Evolutionary conservation across 2,113 vertebrate species (phyloP).

Genomic region (Cyanoramphus novaezelandiae): DNA sequence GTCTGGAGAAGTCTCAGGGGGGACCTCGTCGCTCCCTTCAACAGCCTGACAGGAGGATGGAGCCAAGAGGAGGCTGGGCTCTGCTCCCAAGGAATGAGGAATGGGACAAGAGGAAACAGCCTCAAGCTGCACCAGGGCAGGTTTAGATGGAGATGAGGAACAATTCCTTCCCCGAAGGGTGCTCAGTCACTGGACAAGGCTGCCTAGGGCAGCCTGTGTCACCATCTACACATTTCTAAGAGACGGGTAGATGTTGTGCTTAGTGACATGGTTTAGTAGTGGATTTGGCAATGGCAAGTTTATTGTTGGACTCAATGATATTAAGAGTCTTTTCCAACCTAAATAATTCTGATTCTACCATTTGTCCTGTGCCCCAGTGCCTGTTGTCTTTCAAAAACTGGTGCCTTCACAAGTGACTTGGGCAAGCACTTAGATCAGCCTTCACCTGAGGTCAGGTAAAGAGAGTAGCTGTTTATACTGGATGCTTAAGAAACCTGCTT

Average conservation of each 20-base stretch:
- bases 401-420: background rate
- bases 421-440: background rate
- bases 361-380: background rate
- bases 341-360: background rate
- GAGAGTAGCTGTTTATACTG: background rate
- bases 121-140: background rate
- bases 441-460: background rate
- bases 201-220: background rate
- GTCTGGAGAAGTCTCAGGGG: background rate
- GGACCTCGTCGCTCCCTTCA: background rate
- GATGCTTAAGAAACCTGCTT: background rate
- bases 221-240: background rate
- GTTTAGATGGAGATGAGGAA: background rate
- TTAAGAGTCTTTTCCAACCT: background rate
- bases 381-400: background rate
- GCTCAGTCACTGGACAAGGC: background rate
- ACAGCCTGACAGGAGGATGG: background rate
- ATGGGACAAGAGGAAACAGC: background rate
- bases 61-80: fast-evolving
- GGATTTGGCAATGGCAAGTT: background rate
- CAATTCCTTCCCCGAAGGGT: background rate
- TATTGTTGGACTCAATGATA: background rate
- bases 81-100: background rate
- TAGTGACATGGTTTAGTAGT: background rate
- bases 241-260: background rate